Conservation (phyloP, 2,888 invertebrate genomes). For the Adineta ricciae region DNA sequence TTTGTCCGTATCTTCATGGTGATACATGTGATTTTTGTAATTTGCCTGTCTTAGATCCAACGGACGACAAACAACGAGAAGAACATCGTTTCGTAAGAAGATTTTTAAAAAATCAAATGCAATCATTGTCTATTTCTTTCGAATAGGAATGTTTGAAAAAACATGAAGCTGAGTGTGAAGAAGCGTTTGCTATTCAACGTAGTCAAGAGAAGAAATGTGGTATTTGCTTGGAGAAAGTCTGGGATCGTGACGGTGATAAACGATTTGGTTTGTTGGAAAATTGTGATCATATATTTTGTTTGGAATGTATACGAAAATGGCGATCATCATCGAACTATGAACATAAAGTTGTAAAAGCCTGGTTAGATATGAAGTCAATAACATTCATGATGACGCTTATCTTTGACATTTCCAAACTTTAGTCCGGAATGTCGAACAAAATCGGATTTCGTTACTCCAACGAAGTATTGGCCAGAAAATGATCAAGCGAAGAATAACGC, state of each 20-base stretch:
- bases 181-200: slow-evolving; percentile 33
- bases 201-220: slow-evolving; percentile 72
- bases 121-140: neutral
- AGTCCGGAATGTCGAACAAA: slow-evolving; percentile 70
- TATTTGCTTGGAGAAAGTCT: slow-evolving; percentile 67
- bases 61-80: slow-evolving; percentile 46
- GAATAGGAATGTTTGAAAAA: slow-evolving; percentile 60
- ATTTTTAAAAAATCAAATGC: no score
- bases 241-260: slow-evolving; percentile 52
- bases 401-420: neutral
- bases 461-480: slow-evolving; percentile 70
- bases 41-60: slow-evolving; percentile 60
- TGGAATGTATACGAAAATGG: slow-evolving; percentile 73
- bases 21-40: slow-evolving; percentile 68
- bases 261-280: slow-evolving; percentile 76
- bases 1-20: slow-evolving; percentile 62
- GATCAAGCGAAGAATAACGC: slow-evolving; percentile 69
- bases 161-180: slow-evolving; percentile 32
- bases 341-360: slow-evolving; percentile 32
- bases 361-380: neutral
- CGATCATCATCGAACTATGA: slow-evolving; percentile 45
- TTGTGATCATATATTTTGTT: slow-evolving; percentile 73
- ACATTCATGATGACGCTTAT: no score
- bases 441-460: slow-evolving; percentile 74
- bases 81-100: slow-evolving; percentile 40